Conservation (phyloP, 2,113 vertebrate genomes). For the Todiramphus chloris region DNA sequence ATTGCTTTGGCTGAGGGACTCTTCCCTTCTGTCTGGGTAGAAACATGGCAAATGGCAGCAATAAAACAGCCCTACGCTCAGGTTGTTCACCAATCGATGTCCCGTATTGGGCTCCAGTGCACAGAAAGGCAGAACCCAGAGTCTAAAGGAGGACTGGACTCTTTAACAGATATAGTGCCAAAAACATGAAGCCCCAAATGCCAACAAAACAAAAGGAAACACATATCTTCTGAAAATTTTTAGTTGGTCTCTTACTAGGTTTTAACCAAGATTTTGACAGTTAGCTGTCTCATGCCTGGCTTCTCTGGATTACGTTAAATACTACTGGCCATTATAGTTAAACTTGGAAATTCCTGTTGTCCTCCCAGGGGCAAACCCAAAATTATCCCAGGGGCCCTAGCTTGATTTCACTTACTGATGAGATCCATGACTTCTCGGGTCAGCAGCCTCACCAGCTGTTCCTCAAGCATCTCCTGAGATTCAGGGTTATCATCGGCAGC, state of each 20-base stretch:
- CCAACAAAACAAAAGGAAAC: not conserved
- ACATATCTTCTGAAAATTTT: not conserved
- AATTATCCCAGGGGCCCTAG: not conserved
- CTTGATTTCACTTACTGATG: constrained; percentile 82
- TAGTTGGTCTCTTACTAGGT: not conserved
- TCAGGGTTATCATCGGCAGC: constrained; percentile 87
- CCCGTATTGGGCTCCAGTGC: not conserved
- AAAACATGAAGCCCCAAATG: not conserved
- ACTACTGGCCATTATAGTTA: not conserved
- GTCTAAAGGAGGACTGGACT: not conserved
- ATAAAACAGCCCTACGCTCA: not conserved
- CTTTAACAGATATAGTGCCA: not conserved
- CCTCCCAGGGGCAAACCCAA: not conserved
- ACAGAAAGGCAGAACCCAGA: not conserved
- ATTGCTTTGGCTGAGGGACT: not conserved
- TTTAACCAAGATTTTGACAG: not conserved
- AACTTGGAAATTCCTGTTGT: not conserved
- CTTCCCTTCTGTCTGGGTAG: not conserved
- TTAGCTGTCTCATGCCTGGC: not conserved
- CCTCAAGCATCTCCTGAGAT: constrained; percentile 95
- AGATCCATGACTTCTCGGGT: constrained; percentile 96
- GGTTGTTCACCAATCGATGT: not conserved
- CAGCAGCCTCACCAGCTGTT: constrained; percentile 88
- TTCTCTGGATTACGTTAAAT: not conserved
- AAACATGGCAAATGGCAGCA: not conserved